phyloP scores from a whole-genome alignment of 2,888 invertebrate genomes.

The Lottia gigantea region DNA sequence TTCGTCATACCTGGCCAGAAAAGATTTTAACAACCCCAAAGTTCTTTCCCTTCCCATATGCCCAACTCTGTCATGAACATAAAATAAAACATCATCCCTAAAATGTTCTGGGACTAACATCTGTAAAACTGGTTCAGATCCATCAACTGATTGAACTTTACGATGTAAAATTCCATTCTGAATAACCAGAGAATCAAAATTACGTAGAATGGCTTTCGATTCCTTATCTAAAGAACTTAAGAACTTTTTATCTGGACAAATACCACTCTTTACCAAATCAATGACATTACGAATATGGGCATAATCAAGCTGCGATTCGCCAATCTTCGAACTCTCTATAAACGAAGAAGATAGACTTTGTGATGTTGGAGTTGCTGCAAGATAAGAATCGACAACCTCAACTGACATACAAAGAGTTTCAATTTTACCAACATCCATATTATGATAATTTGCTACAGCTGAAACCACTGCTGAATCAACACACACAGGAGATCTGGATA shows the following conservation, averaged over 20 bases:
- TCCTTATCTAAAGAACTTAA: not conserved
- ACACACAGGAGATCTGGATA: constrained; percentile 32
- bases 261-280: not conserved
- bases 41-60: constrained; percentile 19
- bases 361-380: not conserved
- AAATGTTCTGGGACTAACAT: constrained; percentile 9
- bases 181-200: not conserved
- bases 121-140: not conserved
- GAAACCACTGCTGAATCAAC: not conserved
- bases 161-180: not conserved
- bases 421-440: constrained; percentile 4
- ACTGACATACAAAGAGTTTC: not conserved
- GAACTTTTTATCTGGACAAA: not conserved
- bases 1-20: constrained; percentile 22
- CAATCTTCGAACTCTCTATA: too few species aligned
- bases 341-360: too few species aligned
- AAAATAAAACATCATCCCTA: not conserved
- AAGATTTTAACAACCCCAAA: constrained; percentile 19
- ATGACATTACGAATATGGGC: not conserved
- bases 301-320: too few species aligned
- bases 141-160: not conserved
- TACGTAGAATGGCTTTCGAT: not conserved
- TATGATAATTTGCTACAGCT: constrained; percentile 17
- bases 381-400: not conserved
- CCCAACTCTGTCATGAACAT: constrained; percentile 20